Conservation (phyloP, 1,140 invertebrate species). For the Trichonephila clavata region DNA sequence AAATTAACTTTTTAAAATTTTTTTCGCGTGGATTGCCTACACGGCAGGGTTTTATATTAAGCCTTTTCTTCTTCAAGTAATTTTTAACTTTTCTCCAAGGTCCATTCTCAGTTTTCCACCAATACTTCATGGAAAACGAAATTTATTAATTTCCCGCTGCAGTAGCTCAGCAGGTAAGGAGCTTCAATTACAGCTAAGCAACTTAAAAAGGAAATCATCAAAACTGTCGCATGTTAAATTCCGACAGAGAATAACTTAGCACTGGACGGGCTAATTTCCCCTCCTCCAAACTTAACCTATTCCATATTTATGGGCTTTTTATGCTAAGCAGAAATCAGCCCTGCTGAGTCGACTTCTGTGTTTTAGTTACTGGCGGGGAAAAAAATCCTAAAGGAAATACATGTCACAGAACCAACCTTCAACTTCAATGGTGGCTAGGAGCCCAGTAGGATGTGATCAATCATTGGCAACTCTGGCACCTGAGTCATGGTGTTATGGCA, state of each 20-base stretch:
- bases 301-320: slow-evolving; percentile 41
- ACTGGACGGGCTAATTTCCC: not conserved
- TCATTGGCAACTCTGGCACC: slow-evolving; percentile 1
- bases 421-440: not conserved
- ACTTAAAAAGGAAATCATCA: not conserved
- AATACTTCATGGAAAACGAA: not conserved
- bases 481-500: slow-evolving; percentile 16
- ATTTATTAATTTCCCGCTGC: not conserved
- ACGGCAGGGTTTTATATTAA: no score
- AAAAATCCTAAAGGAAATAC: not conserved
- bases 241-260: slow-evolving; percentile 16
- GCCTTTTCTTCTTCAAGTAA: no score
- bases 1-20: no score
- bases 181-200: not conserved
- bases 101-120: not conserved
- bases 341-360: not conserved
- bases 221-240: not conserved
- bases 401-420: not conserved
- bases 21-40: no score
- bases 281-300: not conserved
- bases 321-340: not conserved
- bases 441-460: not conserved
- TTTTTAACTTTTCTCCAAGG: no score
- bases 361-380: not conserved
- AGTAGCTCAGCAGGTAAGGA: not conserved